Evolutionary conservation across 2,113 vertebrate genomes (phyloP).

Genomic region (Dissostichus mawsoni): DNA sequence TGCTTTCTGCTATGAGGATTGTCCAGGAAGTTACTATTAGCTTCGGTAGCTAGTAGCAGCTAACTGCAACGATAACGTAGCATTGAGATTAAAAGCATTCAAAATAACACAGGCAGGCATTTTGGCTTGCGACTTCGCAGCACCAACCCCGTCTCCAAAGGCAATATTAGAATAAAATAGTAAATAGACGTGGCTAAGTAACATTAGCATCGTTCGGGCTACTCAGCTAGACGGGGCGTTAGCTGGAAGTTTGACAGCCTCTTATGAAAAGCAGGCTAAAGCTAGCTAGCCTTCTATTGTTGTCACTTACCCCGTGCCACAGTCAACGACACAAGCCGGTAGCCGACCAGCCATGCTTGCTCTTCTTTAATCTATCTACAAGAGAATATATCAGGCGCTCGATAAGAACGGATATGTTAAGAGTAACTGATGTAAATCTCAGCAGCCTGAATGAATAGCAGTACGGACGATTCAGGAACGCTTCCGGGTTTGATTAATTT

Average conservation of each 20-base stretch:
- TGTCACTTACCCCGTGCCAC: constrained; percentile 92
- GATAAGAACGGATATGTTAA: not conserved
- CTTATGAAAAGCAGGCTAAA: constrained; percentile 45
- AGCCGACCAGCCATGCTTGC: constrained; percentile 93
- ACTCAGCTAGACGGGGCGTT: constrained; percentile 63
- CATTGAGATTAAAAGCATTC: not conserved
- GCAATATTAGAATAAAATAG: not conserved
- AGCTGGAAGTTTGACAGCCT: constrained; percentile 69
- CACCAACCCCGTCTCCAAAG: rapidly evolving
- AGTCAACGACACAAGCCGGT: constrained; percentile 98
- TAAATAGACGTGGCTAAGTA: not conserved
- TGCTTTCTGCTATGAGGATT: not conserved
- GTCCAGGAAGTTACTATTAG: constrained; percentile 74
- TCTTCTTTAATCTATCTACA: constrained; percentile 13
- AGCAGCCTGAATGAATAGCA: constrained; percentile 58
- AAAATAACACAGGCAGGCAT: rapidly evolving
- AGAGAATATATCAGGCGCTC: not conserved
- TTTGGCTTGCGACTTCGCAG: not conserved
- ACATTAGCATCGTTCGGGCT: not conserved
- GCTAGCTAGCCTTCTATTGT: constrained; percentile 37
- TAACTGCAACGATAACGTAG: not conserved
- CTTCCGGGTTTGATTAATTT: constrained; percentile 67
- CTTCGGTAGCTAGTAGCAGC: constrained; percentile 28
- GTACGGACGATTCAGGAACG: constrained; percentile 27
- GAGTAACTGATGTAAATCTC: not conserved